Evolutionary conservation across 2,888 invertebrate species (phyloP).

Genomic region (Tachina grossa): DNA sequence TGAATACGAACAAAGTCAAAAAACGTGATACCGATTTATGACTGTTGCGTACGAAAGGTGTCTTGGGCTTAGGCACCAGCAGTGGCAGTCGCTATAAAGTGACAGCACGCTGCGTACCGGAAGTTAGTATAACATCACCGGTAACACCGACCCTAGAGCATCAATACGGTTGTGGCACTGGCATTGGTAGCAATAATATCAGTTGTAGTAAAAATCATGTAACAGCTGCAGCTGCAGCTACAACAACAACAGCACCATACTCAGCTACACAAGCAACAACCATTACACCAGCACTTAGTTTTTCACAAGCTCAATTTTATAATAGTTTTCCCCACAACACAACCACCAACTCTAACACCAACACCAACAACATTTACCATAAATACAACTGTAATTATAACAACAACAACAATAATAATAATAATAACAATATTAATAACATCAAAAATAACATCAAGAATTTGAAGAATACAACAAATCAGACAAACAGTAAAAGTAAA

Average conservation of each 20-base stretch:
- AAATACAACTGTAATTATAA: constrained; percentile 50
- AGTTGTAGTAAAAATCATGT: constrained; percentile 47
- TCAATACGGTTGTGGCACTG: constrained; percentile 61
- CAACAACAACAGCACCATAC: constrained; percentile 12
- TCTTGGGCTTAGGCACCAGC: constrained; percentile 75
- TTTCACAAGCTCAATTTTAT: constrained; percentile 66
- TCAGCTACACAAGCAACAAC: constrained; percentile 30
- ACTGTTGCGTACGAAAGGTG: constrained; percentile 81
- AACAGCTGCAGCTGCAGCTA: constrained; percentile 10
- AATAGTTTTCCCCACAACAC: constrained; percentile 54
- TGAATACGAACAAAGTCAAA: constrained; percentile 81
- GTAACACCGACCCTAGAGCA: constrained; percentile 75
- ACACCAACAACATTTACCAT: constrained; percentile 49
- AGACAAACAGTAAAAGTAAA: constrained; percentile 74
- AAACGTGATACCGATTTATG: constrained; percentile 83
- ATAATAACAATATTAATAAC: constrained; percentile 68
- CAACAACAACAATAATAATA: constrained; percentile 40
- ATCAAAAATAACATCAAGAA: constrained; percentile 72
- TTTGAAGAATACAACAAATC: constrained; percentile 74
- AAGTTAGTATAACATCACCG: constrained; percentile 81
- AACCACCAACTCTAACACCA: constrained; percentile 34
- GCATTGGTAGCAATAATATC: constrained; percentile 42
- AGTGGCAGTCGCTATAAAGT: constrained; percentile 82
- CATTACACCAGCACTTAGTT: constrained; percentile 49
- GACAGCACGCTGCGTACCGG: constrained; percentile 82